Evolutionary conservation across 2,113 vertebrate species (phyloP).

Genomic region (Fukomys damarensis): DNA sequence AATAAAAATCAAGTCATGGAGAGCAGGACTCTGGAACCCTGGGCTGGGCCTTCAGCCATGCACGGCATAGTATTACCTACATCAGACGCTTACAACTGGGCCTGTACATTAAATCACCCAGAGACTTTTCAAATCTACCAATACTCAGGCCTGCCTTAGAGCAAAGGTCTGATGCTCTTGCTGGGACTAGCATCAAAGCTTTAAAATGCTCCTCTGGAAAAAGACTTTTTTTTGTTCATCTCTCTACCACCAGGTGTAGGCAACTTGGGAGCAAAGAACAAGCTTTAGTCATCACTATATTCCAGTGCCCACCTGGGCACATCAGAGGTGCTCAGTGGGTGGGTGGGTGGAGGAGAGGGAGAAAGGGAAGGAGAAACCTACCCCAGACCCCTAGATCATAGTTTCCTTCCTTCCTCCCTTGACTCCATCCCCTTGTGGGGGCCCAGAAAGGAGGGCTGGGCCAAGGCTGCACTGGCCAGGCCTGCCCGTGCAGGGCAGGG

Average conservation of each 20-base stretch:
- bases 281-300: neutral
- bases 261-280: neutral
- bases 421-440: neutral
- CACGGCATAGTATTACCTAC: neutral
- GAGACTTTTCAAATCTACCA: neutral
- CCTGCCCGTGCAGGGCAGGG: neutral
- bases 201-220: neutral
- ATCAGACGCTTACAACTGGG: accelerated
- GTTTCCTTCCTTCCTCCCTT: neutral
- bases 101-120: neutral
- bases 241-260: neutral
- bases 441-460: neutral
- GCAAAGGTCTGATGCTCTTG: neutral
- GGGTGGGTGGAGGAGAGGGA: neutral
- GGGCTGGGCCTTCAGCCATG: neutral
- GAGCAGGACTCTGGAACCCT: neutral
- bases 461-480: neutral
- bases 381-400: neutral
- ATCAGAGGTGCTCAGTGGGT: neutral
- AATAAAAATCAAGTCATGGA: neutral
- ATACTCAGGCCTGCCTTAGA: neutral
- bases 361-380: neutral
- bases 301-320: neutral
- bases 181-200: neutral
- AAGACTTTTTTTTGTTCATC: neutral